phyloP scores from a whole-genome alignment of 2,113 vertebrate species.

The Arenaria interpres region DNA sequence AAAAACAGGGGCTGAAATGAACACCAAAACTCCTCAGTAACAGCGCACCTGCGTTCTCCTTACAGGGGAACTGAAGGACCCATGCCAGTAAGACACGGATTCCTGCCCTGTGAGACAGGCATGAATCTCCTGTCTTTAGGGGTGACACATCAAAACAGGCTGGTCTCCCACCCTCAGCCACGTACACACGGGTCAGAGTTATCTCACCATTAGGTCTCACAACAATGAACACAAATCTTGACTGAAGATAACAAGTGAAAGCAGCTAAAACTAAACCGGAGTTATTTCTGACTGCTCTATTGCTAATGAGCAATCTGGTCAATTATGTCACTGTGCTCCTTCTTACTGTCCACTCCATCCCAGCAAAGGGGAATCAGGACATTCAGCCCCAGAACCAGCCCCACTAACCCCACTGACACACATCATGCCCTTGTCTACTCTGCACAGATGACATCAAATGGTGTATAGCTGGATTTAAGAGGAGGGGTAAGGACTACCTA shows the following conservation, averaged over 20 bases:
- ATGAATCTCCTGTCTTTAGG: neutral
- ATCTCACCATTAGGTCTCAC: neutral
- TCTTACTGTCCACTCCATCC: neutral
- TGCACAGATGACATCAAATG: neutral
- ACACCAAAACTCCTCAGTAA: neutral
- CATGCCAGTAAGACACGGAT: neutral
- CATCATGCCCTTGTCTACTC: neutral
- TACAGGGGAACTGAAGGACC: neutral
- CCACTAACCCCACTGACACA: neutral
- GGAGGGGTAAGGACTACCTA: constrained; percentile 72
- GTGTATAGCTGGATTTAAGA: neutral
- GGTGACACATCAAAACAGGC: neutral
- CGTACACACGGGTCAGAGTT: neutral
- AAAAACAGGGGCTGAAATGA: neutral
- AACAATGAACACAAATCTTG: neutral
- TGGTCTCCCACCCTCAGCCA: neutral
- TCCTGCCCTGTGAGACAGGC: neutral
- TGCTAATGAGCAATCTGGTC: neutral
- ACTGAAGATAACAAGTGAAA: neutral
- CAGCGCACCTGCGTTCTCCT: neutral
- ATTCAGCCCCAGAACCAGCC: neutral
- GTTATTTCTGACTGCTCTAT: neutral
- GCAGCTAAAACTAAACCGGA: neutral
- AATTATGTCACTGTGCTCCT: neutral
- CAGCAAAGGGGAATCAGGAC: neutral